A percentile compares a stretch with the other conserved stretches of the same genome.
phyloP scores from a whole-genome alignment of 1,140 invertebrate genomes.

The Drosophila arawakana region DNA sequence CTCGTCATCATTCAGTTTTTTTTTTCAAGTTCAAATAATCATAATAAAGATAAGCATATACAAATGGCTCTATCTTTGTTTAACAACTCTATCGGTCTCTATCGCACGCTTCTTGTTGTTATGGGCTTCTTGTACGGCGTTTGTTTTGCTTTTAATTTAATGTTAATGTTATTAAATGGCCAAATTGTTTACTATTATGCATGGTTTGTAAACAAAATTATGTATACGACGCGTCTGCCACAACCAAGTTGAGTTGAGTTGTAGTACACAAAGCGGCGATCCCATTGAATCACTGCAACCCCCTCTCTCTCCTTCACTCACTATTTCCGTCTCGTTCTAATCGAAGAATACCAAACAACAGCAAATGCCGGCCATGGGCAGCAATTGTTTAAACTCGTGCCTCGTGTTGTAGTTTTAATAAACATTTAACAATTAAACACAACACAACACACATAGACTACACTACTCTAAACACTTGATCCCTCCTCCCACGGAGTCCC shows the following conservation, averaged over 20 bases:
- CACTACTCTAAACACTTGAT: constrained; percentile 73
- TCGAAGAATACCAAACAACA: constrained; percentile 43
- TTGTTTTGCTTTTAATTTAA: constrained; percentile 83
- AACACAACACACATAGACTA: constrained; percentile 23
- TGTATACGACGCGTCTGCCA: constrained; percentile 72
- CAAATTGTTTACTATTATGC: constrained; percentile 83
- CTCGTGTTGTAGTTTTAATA: constrained; percentile 72
- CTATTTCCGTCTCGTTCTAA: neutral
- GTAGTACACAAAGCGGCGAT: constrained; percentile 54
- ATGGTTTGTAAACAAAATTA: constrained; percentile 82
- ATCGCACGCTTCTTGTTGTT: constrained; percentile 13
- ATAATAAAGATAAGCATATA: constrained; percentile 79
- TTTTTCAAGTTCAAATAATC: constrained; percentile 79
- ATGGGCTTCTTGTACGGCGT: constrained; percentile 56
- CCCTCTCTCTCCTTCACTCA: constrained; percentile 2
- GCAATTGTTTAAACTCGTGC: constrained; percentile 74
- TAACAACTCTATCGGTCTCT: neutral
- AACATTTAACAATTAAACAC: constrained; percentile 83
- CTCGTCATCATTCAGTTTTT: constrained; percentile 59
- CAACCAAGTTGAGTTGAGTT: constrained; percentile 43
- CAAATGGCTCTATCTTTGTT: constrained; percentile 16
- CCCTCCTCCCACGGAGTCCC: neutral
- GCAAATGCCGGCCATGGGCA: constrained; percentile 53
- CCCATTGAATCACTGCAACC: constrained; percentile 46
- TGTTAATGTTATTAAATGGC: constrained; percentile 84